These are phyloP conservation scores for Osmerus eperlanus DNA, from an alignment of 2,113 vertebrate species.

Conservation along the genomic window DNA sequence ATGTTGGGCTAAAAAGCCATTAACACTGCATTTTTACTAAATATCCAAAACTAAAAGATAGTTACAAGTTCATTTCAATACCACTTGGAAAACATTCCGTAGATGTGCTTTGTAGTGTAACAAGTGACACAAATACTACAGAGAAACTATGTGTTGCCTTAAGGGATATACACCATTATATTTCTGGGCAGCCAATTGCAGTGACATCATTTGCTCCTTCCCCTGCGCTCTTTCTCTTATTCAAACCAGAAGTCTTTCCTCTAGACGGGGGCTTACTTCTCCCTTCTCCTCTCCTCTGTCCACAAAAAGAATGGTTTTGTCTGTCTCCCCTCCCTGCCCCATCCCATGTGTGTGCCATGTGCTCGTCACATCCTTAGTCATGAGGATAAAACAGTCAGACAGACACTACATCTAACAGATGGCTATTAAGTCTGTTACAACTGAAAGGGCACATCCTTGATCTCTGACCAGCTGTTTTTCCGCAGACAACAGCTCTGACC, in stretches of 20 bases:
- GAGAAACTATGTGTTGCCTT: slow-evolving; percentile 49
- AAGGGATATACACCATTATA: slow-evolving; percentile 44
- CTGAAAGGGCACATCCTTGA: slow-evolving; percentile 31
- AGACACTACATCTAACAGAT: slow-evolving; percentile 52
- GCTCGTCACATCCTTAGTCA: slow-evolving; percentile 2
- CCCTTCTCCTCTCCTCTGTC: background rate
- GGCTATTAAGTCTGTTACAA: slow-evolving; percentile 30
- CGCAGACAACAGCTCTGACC: slow-evolving; percentile 7
- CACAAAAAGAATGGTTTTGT: background rate
- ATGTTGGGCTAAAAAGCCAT: background rate
- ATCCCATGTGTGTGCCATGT: slow-evolving; percentile 26
- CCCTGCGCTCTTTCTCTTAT: slow-evolving; percentile 33
- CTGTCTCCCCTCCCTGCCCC: background rate
- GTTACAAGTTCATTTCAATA: background rate
- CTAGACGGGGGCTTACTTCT: background rate
- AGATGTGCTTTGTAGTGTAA: slow-evolving; percentile 27
- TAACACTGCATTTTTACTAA: slow-evolving; percentile 11
- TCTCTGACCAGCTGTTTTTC: slow-evolving; percentile 51
- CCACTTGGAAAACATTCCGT: slow-evolving; percentile 4
- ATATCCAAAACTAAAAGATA: background rate
- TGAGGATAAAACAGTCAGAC: slow-evolving; percentile 24
- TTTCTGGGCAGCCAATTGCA: slow-evolving; percentile 35
- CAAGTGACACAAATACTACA: slow-evolving; percentile 45
- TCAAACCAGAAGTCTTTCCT: slow-evolving; percentile 31
- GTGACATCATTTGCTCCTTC: slow-evolving; percentile 53